phyloP scores from a whole-genome alignment of 2,797 vertebrate species.

The Dallia pectoralis region DNA sequence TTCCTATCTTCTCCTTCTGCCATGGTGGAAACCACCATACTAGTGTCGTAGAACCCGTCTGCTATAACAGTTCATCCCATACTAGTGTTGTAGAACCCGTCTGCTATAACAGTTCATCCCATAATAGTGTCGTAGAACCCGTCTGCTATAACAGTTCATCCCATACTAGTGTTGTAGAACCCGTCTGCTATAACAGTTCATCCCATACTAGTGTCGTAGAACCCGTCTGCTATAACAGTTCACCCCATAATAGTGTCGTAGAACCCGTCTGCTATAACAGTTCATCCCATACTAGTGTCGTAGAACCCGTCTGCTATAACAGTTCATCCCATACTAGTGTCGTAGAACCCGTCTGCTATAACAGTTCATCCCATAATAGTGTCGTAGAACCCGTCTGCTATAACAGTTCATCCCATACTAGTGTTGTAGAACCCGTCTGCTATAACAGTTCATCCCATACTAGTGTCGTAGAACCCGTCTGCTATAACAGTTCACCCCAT shows the following conservation, averaged over 20 bases:
- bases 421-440: not conserved
- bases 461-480: too few relatives aligned
- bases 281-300: too few relatives aligned
- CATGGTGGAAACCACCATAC: not conserved
- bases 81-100: not conserved
- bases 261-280: not conserved
- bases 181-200: not conserved
- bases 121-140: not conserved
- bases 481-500: not conserved
- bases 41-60: not conserved
- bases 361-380: too few relatives aligned
- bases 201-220: too few relatives aligned
- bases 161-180: not conserved
- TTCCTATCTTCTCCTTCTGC: not conserved
- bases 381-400: not conserved
- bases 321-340: too few relatives aligned
- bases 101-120: not conserved
- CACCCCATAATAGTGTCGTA: too few relatives aligned
- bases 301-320: not conserved
- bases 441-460: too few relatives aligned
- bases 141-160: not conserved
- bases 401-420: too few relatives aligned
- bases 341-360: not conserved
- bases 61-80: not conserved
- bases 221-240: not conserved